Percentiles rank a stretch among this genome's conserved stretches.
Evolutionary conservation across 2,113 vertebrate species (phyloP).

Genomic region (Crocuta crocuta): DNA sequence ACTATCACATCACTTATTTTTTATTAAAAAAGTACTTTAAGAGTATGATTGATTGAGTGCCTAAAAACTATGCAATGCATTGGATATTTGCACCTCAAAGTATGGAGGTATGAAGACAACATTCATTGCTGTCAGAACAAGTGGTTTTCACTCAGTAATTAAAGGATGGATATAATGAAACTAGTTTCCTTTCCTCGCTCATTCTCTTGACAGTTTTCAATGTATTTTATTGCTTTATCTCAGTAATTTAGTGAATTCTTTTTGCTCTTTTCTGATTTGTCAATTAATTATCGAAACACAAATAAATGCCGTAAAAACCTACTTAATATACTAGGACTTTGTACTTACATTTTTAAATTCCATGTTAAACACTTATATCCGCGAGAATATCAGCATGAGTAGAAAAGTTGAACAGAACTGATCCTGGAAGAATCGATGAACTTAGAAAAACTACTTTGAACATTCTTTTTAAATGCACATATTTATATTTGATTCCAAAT

Average conservation of each 20-base stretch:
- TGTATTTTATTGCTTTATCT: not conserved
- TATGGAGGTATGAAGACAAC: slow-evolving; percentile 67
- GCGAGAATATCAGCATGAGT: not conserved
- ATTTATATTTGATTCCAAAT: not conserved
- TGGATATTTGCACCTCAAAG: slow-evolving; percentile 70
- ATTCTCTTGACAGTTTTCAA: not conserved
- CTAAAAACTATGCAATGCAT: slow-evolving; percentile 67
- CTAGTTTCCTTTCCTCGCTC: not conserved
- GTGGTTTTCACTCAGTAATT: not conserved
- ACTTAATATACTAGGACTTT: not conserved
- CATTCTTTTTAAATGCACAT: not conserved
- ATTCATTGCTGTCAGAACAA: slow-evolving; percentile 20
- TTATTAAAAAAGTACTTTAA: slow-evolving; percentile 85
- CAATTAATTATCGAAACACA: slow-evolving; percentile 23
- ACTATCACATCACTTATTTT: slow-evolving; percentile 80
- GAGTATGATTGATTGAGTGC: slow-evolving; percentile 79
- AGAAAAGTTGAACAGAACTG: not conserved
- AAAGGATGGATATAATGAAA: not conserved
- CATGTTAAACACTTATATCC: not conserved
- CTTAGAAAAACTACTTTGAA: not conserved
- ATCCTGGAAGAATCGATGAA: not conserved
- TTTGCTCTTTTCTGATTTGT: not conserved
- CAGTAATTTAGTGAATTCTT: not conserved
- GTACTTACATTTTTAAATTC: not conserved
- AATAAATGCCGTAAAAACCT: not conserved